Evolutionary conservation across 2,113 vertebrate genomes (phyloP).

Genomic region (Sinosuthora webbiana): DNA sequence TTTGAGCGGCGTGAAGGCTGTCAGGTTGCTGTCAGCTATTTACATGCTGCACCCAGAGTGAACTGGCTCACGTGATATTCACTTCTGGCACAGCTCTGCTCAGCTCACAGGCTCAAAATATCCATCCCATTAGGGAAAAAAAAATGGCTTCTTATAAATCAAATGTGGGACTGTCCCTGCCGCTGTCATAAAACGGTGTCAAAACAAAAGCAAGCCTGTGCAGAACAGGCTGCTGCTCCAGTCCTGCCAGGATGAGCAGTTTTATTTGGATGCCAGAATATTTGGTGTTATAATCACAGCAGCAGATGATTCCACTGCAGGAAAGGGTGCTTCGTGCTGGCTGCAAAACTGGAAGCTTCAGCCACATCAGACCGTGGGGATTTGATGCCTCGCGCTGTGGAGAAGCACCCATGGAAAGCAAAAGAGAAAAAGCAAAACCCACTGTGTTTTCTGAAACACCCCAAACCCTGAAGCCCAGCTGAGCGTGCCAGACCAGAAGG

Average conservation of each 20-base stretch:
- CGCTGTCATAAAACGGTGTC: neutral
- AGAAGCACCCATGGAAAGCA: fast-evolving
- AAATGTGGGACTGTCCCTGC: neutral
- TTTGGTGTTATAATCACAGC: neutral
- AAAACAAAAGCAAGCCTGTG: neutral
- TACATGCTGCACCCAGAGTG: neutral
- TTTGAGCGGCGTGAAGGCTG: fast-evolving
- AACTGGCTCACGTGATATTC: neutral
- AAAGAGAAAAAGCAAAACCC: neutral
- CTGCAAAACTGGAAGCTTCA: neutral
- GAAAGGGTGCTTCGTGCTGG: neutral
- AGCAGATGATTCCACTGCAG: neutral
- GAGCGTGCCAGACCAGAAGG: neutral
- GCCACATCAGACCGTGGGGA: fast-evolving
- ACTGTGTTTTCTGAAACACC: neutral
- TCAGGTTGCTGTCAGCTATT: neutral
- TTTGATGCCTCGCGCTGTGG: fast-evolving
- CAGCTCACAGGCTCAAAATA: slow-evolving; percentile 24
- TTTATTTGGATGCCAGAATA: neutral
- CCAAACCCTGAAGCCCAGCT: neutral
- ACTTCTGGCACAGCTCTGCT: neutral
- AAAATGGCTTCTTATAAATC: slow-evolving; percentile 26
- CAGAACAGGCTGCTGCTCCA: neutral
- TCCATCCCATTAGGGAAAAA: neutral
- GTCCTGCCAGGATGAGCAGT: neutral